Percentiles rank a stretch among this genome's conserved stretches.
Conservation (phyloP, 2,888 invertebrate genomes). For the Lordiphosa fenestrarum region DNA sequence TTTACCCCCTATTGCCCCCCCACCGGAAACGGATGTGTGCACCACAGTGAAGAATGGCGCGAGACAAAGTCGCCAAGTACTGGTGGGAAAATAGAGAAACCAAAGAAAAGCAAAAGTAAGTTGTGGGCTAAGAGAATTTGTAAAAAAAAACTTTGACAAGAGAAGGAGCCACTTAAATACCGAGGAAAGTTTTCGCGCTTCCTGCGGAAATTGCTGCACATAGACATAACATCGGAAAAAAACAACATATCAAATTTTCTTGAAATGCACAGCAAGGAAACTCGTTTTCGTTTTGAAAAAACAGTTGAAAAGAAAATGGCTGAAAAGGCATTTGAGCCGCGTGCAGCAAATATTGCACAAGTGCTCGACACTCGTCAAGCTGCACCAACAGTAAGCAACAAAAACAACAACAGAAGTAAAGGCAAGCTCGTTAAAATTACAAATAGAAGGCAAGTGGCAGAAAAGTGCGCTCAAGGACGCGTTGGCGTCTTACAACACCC, state of each 20-base stretch:
- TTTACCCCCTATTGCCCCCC: too few species aligned
- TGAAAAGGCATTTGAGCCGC: constrained; percentile 42
- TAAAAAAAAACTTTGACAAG: constrained; percentile 17
- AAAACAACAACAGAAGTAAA: constrained; percentile 23
- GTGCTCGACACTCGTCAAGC: constrained; percentile 54
- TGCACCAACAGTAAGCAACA: constrained; percentile 50
- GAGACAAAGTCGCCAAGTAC: constrained; percentile 28
- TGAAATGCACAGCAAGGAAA: constrained; percentile 60
- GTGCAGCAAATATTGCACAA: constrained; percentile 62
- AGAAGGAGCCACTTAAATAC: constrained; percentile 62
- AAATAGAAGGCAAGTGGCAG: constrained; percentile 74
- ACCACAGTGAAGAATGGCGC: constrained; percentile 45
- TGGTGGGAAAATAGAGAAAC: constrained; percentile 3
- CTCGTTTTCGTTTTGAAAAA: constrained; percentile 54
- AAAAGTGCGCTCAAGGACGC: constrained; percentile 74
- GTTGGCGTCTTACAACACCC: constrained; percentile 46
- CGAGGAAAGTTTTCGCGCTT: constrained; percentile 62
- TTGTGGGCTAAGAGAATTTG: constrained; percentile 25
- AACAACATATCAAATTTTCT: constrained; percentile 14
- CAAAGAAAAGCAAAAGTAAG: constrained; percentile 23
- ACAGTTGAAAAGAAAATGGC: constrained; percentile 40
- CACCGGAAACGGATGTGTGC: constrained; percentile 59
- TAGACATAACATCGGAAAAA: constrained; percentile 10
- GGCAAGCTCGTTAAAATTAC: constrained; percentile 65
- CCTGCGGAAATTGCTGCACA: constrained; percentile 62